Evolutionary conservation across 2,113 vertebrate species (phyloP), one percentile per base, ranked within the genome.

Genomic region (Neolamprologus modestus): DNA sequence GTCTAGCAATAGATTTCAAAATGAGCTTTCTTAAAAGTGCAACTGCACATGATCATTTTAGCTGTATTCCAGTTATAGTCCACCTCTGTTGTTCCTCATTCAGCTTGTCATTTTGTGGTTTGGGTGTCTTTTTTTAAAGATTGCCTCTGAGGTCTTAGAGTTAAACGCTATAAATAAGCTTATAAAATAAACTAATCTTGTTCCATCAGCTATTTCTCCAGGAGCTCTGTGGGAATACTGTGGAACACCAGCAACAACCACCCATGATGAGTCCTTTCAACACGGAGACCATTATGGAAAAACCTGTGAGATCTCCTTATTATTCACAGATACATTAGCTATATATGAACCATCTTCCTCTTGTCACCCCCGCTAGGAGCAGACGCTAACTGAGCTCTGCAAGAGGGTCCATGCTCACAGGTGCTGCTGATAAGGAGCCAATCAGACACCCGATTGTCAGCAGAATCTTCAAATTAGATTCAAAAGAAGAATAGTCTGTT

Each of bases 11-110:
- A 35, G 0, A 11, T 63, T 35, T 63, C 31, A 63, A 35, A 35
- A 31, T 63, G 4, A 63, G 17, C 57, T 33, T 6, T 61, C 57
- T 61, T 61, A 61, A 33, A 10, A 61, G 57, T 26, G 14, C 28
- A 61, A 33, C 57, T 61, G 28, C 0, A 66, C 17, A 66, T 35
- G 0, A n/a, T 66, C 61, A 3, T 35, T 66, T 35, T 28, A 66
- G 9, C 26, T 66, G 17, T 63, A 63, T 35, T 35, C 6, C 59
- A 35, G 59, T 5, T 63, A 63, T 33, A 61, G 0, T 61, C 28
- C 28, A 61, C 59, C 9, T 61, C 8, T 59, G 26, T 17, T 61
- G 0, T 3, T 31, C 57, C 57, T 19, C 28, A 33, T 1, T 26
- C 57, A 63, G 16, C 28, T 63, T 61, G 57, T 61, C 3, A 28